Conservation (phyloP, 2,797 vertebrate species). For the Chelon auratus region DNA sequence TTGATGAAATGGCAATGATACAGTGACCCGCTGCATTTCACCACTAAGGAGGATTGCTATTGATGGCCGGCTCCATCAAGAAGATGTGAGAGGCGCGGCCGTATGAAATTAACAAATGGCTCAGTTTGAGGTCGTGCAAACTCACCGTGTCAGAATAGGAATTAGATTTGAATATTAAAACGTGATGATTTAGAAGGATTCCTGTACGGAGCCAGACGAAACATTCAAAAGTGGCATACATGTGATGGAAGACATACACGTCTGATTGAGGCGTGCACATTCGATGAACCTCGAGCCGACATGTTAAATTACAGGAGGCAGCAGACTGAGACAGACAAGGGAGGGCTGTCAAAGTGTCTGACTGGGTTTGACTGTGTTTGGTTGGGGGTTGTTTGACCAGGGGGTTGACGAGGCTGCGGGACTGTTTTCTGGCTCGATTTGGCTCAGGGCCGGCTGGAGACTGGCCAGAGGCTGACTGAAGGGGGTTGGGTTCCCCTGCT, state of each 20-base stretch:
- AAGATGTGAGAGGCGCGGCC: constrained; percentile 35
- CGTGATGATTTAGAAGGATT: constrained; percentile 1
- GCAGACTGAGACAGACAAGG: constrained; percentile 79
- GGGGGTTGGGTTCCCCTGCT: constrained; percentile 56
- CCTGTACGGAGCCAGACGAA: constrained; percentile 1
- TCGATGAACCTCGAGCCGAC: constrained; percentile 67
- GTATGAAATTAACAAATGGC: constrained; percentile 44
- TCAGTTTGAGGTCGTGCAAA: neutral
- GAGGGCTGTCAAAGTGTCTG: constrained; percentile 78
- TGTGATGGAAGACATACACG: constrained; percentile 35
- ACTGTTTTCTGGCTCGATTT: constrained; percentile 76
- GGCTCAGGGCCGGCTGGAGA: constrained; percentile 69
- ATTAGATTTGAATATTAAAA: constrained; percentile 6
- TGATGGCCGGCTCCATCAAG: constrained; percentile 41
- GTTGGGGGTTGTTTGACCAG: constrained; percentile 75
- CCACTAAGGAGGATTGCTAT: constrained; percentile 53
- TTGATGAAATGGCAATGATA: constrained; percentile 61
- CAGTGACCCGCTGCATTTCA: constrained; percentile 39
- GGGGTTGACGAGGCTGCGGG: constrained; percentile 68
- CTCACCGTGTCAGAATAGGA: neutral
- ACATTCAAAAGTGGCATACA: constrained; percentile 14
- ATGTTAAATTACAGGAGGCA: constrained; percentile 82
- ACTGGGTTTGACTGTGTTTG: constrained; percentile 65
- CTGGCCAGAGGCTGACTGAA: constrained; percentile 61
- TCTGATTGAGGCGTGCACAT: constrained; percentile 46